Conservation (phyloP, 2,797 vertebrate genomes). For the Xenentodon cancila region DNA sequence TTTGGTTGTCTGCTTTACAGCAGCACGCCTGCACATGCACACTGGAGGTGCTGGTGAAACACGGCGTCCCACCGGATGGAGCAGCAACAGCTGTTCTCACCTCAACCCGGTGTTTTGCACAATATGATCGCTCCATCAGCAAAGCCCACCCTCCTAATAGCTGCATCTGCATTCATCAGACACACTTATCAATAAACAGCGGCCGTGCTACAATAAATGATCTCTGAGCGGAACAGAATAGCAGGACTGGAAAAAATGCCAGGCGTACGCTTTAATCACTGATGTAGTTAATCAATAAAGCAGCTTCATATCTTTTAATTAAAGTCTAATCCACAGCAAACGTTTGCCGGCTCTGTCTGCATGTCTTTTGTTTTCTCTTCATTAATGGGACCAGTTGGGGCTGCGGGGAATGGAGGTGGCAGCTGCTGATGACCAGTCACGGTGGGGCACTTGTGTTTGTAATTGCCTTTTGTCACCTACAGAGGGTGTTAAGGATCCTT, state of each 20-base stretch:
- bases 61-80: constrained; percentile 89
- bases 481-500: constrained; percentile 99
- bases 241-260: constrained; percentile 73
- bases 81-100: constrained; percentile 96
- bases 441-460: constrained; percentile 90
- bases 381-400: constrained; percentile 83
- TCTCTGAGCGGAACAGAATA: constrained; percentile 90
- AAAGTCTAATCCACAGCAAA: constrained; percentile 88
- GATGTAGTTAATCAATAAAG: constrained; percentile 93
- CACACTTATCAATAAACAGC: constrained; percentile 95
- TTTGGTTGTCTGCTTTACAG: constrained; percentile 91
- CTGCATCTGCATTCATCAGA: constrained; percentile 97
- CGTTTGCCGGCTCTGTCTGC: constrained; percentile 82
- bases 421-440: constrained; percentile 87
- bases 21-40: constrained; percentile 84
- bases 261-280: constrained; percentile 89
- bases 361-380: constrained; percentile 73
- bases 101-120: constrained; percentile 91
- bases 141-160: constrained; percentile 81
- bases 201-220: constrained; percentile 87
- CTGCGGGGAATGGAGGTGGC: constrained; percentile 83
- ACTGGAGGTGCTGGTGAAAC: constrained; percentile 90
- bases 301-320: constrained; percentile 92
- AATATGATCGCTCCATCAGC: constrained; percentile 99
- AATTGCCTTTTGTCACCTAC: constrained; percentile 99